Conservation (phyloP, 2,797 vertebrate genomes). For the Sebastolobus altivelis region DNA sequence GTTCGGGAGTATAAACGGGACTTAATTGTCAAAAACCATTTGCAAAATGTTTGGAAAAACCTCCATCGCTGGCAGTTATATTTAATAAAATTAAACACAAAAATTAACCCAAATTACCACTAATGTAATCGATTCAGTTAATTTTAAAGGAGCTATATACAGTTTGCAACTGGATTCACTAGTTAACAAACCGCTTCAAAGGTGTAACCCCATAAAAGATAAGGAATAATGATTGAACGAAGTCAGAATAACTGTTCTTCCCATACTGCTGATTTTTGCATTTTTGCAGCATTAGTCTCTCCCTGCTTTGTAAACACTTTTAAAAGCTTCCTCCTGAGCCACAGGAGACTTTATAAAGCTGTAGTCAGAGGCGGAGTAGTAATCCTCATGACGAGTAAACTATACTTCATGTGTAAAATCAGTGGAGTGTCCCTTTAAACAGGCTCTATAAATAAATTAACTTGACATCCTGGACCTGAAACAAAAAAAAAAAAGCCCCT, state of each 20-base stretch:
- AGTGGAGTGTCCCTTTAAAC: neutral
- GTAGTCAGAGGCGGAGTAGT: no score
- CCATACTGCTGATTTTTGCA: neutral
- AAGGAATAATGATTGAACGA: neutral
- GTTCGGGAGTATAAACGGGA: no score
- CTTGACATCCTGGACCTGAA: neutral
- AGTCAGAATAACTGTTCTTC: neutral
- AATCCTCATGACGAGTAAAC: no score
- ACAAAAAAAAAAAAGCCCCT: neutral
- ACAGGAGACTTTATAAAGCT: neutral
- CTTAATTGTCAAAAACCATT: neutral
- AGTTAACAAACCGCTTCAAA: neutral
- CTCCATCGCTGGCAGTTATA: neutral
- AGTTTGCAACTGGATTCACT: neutral
- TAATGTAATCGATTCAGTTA: neutral
- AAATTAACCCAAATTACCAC: neutral
- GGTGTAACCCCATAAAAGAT: neutral
- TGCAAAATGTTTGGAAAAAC: neutral
- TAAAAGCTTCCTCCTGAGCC: neutral
- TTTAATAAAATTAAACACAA: neutral
- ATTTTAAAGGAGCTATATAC: neutral
- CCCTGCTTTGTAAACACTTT: neutral
- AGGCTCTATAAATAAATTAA: neutral
- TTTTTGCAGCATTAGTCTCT: neutral
- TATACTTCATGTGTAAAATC: neutral